Evolutionary conservation across 2,888 invertebrate species (phyloP), one percentile per base, ranked within the genome.

Genomic region (Aporophyla nigra): DNA sequence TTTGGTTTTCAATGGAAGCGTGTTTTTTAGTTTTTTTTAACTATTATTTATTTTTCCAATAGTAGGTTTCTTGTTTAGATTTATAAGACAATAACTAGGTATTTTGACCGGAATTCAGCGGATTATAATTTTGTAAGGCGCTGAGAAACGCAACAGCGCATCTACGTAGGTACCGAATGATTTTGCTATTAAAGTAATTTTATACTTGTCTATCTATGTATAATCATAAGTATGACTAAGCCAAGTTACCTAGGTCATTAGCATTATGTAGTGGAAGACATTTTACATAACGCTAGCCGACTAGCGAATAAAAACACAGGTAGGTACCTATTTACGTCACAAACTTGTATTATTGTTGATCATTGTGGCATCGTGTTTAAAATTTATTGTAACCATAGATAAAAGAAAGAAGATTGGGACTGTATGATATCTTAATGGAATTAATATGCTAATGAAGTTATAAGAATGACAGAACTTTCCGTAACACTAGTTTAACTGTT

Each of bases 191-290:
- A 33, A 5, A 9, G 7, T 65, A 21, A 62, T 40, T 27, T 75
- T 2, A 33, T 33, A 74, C 46, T 2, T 33, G 27, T 59, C 16
- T 51, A n/a, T 14, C 14, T 53, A 21, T 5, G 10, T 49, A 12
- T 46, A 46, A 12, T 46, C 1, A 1, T 46, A 46, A 46, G 43
- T 46, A 63, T 78, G 70, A 78, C 49, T 78, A 78, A 69, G 40
- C 5, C 33, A 24, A 56, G 40, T 21, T 68, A n/a, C 51, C 43
- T 24, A 27, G 5, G n/a, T 10, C 27, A 62, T 43, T 27, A 6
- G 16, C 40, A 43, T 53, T 40, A 33, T 33, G 16, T 24, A n/a
- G 40, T 71, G 27, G 27, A 76, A 49, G 27, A 12, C 40, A 61
- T 78, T 53, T 24, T 53, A 24, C 6, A 24, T 24, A 24, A 43